Evolutionary conservation across 2,113 vertebrate genomes (phyloP), one percentile per base, ranked within the genome.

Genomic region (Ammospiza nelsoni): DNA sequence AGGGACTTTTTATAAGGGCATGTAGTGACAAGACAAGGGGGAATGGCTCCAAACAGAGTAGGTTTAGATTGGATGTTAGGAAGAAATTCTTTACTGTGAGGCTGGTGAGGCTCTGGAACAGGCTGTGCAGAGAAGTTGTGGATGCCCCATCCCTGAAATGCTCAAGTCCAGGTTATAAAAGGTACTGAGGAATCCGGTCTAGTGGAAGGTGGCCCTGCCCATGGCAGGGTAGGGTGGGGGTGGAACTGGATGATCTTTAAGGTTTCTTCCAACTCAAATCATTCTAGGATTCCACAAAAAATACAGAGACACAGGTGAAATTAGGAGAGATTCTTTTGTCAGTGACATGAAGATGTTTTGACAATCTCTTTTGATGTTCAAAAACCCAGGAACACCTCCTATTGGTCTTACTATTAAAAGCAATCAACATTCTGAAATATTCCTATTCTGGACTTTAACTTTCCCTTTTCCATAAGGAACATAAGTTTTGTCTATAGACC

Each of bases 141-240:
- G 55, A 54, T 35, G 11, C 7, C 14, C 24, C 24, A 48, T 27
- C 9, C 25, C 71, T 83, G 55, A 62, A 48, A 33, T 10, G 14
- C 41, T 48, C 29, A 62, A 19, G 13, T 35, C 18, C 55, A 83
- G 29, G 12, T 43, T 49, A 15, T 2, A 69, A 10, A 62, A 2
- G 3, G 31, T 37, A 57, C 35, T 9, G 8, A 71, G 10, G 31
- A 84, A 84, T 6, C 12, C 16, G 3, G 4, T 16, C 25, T 14
- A 55, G 55, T 16, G 18, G 57, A 83, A 63, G 15, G 5, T 49
- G 15, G 1, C 31, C 9, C 17, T 33, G 15, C 6, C 9, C 55
- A 27, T 7, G 9, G 20, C 11, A 31, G 23, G 19, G 31, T 8
- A 33, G 20, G 6, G 2, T 12, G 8, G 24, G 7, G 8, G 1